These are phyloP conservation scores for Drosophila nebulosa DNA, from an alignment of 1,140 invertebrate species.

Conservation along the genomic window DNA sequence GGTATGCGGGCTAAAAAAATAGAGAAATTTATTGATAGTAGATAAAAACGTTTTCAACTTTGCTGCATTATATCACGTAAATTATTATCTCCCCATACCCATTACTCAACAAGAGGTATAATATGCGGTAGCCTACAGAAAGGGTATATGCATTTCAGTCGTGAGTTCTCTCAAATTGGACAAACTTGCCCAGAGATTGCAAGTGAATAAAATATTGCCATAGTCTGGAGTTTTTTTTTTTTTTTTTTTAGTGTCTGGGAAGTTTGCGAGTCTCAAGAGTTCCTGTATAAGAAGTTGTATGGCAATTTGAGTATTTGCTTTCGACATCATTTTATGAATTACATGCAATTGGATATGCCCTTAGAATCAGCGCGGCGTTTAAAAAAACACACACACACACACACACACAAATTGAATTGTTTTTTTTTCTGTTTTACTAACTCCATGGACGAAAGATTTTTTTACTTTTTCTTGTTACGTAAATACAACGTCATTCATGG, in stretches of 20 bases:
- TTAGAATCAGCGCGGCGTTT: neutral
- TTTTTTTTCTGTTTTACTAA: neutral
- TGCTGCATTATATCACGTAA: no score
- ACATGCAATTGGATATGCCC: neutral
- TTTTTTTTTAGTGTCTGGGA: neutral
- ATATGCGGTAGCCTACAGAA: no score
- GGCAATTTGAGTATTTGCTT: neutral
- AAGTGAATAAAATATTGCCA: neutral
- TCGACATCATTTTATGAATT: neutral
- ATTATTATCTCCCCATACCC: no score
- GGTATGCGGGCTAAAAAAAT: no score
- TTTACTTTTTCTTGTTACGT: constrained; percentile 16
- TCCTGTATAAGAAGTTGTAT: neutral
- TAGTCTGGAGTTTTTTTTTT: neutral
- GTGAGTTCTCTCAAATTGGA: no score
- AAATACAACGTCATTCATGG: constrained; percentile 52
- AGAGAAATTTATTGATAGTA: no score
- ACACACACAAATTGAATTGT: neutral
- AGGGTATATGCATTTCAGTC: no score
- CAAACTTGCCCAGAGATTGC: neutral
- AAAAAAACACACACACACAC: no score
- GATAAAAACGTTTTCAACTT: no score
- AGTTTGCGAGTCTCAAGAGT: neutral
- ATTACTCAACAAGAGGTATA: no score
- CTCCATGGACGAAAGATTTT: no score